These are phyloP conservation scores for Pediacus dermestoides DNA, from an alignment of 2,888 invertebrate species.

Conservation along the genomic window DNA sequence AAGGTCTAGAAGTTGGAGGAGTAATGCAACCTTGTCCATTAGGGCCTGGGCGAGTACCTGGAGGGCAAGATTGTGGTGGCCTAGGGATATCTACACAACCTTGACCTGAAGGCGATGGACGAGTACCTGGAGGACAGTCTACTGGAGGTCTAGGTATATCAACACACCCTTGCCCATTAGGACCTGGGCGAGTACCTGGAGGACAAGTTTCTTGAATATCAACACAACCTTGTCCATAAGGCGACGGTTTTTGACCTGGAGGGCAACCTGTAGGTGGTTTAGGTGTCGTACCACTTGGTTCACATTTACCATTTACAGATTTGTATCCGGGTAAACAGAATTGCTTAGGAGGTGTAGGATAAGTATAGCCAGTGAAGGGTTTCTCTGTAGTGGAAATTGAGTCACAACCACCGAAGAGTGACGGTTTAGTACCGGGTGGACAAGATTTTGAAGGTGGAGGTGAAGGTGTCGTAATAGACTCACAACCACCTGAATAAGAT, in stretches of 20 bases:
- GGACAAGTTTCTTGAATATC: no score
- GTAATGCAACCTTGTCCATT: background rate
- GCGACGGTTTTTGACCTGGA: conserved; percentile 7
- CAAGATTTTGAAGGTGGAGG: conserved; percentile 7
- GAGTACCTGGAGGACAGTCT: background rate
- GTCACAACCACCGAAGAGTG: background rate
- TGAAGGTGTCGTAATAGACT: conserved; percentile 8
- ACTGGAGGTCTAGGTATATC: no score
- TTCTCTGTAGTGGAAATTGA: conserved; percentile 39
- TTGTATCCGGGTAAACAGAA: conserved; percentile 22
- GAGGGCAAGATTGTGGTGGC: background rate
- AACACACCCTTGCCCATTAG: no score
- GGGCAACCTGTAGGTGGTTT: conserved; percentile 10
- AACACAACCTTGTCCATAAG: conserved; percentile 4
- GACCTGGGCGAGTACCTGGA: no score
- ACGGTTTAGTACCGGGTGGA: conserved; percentile 1
- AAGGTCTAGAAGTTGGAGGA: conserved; percentile 22
- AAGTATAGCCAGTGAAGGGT: conserved; percentile 50
- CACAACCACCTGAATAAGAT: conserved; percentile 8
- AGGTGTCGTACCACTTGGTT: conserved; percentile 7
- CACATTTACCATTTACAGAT: conserved; percentile 1
- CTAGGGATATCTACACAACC: background rate
- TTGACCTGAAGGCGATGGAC: conserved; percentile 1
- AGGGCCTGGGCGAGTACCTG: background rate
- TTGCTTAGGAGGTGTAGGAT: conserved; percentile 35